Evolutionary conservation across 2,113 vertebrate genomes (phyloP).

Genomic region (Microcebus murinus): DNA sequence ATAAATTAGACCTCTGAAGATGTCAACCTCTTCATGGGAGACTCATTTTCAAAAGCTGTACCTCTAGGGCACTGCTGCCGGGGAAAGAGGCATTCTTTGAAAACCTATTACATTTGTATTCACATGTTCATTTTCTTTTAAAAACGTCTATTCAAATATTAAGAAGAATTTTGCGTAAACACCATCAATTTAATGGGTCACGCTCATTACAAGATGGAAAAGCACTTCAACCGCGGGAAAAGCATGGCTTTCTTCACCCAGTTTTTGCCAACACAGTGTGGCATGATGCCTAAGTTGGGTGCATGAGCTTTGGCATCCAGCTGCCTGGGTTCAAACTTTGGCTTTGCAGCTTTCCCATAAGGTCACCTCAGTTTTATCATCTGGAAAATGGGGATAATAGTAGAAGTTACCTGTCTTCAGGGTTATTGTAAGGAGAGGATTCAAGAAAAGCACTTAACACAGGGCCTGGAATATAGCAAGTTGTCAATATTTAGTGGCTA

Average conservation of each 20-base stretch:
- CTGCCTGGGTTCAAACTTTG: not conserved
- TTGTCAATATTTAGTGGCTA: not conserved
- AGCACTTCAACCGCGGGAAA: not conserved
- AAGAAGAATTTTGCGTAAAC: not conserved
- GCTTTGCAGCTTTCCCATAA: not conserved
- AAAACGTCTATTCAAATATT: not conserved
- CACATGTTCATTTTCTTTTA: not conserved
- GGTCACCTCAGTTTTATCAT: not conserved
- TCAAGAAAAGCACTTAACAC: not conserved
- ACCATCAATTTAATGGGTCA: not conserved
- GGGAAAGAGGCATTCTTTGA: not conserved
- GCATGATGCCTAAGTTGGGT: too few relatives aligned
- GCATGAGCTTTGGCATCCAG: not conserved
- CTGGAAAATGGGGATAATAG: not conserved
- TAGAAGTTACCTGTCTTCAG: not conserved
- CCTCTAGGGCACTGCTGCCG: not conserved
- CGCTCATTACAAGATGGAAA: not conserved
- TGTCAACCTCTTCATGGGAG: slow-evolving; percentile 39
- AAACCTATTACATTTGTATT: slow-evolving; percentile 11
- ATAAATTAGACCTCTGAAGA: slow-evolving; percentile 59
- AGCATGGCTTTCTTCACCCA: not conserved
- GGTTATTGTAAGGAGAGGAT: not conserved
- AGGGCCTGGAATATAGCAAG: not conserved
- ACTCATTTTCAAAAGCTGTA: slow-evolving; percentile 41
- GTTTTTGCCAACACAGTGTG: not conserved